Percentiles rank a stretch among this genome's conserved stretches.
These are phyloP conservation scores for Aeoliscus strigatus DNA, from an alignment of 2,797 vertebrate species.

Conservation along the genomic window DNA sequence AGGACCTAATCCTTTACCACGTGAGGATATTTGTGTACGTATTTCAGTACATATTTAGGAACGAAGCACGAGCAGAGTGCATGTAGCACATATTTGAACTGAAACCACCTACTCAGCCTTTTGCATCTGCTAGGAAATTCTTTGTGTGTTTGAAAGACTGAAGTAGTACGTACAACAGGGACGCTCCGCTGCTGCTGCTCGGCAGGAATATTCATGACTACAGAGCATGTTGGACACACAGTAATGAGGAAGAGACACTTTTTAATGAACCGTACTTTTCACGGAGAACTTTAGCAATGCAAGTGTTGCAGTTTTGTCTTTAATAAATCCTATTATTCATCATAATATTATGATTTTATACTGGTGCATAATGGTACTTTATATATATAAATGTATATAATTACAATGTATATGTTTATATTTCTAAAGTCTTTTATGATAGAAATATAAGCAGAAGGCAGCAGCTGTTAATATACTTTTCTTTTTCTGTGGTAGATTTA, in stretches of 20 bases:
- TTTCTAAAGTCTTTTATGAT: too few species aligned
- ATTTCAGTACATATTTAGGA: slow-evolving; percentile 14
- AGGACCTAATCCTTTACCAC: slow-evolving; percentile 22
- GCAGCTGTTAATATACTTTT: background rate
- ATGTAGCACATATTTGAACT: slow-evolving; percentile 10
- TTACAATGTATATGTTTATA: too few species aligned
- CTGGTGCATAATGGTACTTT: too few species aligned
- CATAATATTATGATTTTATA: too few species aligned
- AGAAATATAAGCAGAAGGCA: too few species aligned
- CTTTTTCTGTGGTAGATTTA: background rate
- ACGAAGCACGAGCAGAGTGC: slow-evolving; percentile 23
- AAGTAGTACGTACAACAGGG: background rate
- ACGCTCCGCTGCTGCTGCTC: slow-evolving; percentile 4
- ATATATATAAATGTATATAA: too few species aligned
- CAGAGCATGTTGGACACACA: background rate
- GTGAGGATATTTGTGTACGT: slow-evolving; percentile 19
- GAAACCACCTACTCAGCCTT: slow-evolving; percentile 28
- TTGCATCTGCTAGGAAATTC: slow-evolving; percentile 18
- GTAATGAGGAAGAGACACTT: background rate
- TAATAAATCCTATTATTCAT: too few species aligned
- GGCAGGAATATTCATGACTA: slow-evolving; percentile 13
- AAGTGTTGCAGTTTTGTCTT: too few species aligned
- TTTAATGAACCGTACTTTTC: slow-evolving; percentile 1
- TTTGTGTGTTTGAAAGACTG: slow-evolving; percentile 14
- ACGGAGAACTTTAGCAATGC: too few species aligned